Percentiles rank a stretch among this genome's conserved stretches.
Conservation (phyloP, 2,888 invertebrate species). For the Synanthedon formicaeformis region DNA sequence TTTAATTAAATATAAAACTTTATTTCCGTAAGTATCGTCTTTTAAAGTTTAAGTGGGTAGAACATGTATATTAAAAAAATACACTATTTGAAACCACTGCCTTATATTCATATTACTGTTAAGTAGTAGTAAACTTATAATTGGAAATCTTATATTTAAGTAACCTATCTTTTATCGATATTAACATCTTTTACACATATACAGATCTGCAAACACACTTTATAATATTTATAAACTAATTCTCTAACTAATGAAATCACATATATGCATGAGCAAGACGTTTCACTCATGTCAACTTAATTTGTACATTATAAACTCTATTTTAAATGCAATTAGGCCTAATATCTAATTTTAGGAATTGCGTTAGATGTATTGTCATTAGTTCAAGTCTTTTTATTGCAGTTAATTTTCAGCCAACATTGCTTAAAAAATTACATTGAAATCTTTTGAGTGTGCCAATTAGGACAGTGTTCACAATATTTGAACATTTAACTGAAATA, state of each 20-base stretch:
- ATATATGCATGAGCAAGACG: constrained; percentile 42
- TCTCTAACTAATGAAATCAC: constrained; percentile 35
- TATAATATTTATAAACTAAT: neutral
- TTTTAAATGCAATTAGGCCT: constrained; percentile 45
- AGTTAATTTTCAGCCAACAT: no score
- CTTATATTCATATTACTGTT: constrained; percentile 12
- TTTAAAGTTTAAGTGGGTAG: neutral
- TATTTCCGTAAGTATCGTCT: constrained; percentile 1
- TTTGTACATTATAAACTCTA: constrained; percentile 58
- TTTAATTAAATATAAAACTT: neutral
- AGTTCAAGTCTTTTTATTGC: no score
- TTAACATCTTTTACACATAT: constrained; percentile 11
- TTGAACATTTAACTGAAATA: no score
- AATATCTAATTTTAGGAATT: neutral
- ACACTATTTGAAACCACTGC: constrained; percentile 29
- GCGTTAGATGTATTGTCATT: no score
- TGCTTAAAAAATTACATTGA: no score
- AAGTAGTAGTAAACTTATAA: constrained; percentile 3
- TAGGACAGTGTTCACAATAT: no score
- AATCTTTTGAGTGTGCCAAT: no score
- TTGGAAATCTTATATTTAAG: neutral
- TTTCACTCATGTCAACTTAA: constrained; percentile 48
- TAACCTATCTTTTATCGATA: neutral
- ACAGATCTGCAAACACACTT: constrained; percentile 11
- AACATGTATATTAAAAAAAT: constrained; percentile 30